Conservation (phyloP, 2,888 invertebrate genomes). For the Ceraclea dissimilis region DNA sequence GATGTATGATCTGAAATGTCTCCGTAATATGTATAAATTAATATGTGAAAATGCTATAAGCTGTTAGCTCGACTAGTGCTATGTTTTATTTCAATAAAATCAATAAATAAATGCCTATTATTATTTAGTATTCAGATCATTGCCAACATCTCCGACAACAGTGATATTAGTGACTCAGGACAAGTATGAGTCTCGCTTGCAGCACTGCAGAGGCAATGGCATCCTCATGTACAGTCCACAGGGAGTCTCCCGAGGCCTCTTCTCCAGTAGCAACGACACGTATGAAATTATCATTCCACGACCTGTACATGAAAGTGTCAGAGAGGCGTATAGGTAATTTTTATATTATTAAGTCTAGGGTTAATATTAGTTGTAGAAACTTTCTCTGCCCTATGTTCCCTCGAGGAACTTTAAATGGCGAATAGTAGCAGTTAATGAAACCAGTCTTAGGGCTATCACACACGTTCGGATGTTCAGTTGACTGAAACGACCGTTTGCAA, state of each 20-base stretch:
- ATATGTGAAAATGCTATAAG: not conserved
- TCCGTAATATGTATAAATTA: not conserved
- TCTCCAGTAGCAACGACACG: conserved; percentile 29
- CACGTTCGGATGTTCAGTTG: too few species aligned
- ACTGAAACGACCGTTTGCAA: too few species aligned
- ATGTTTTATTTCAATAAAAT: not conserved
- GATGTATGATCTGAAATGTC: too few species aligned
- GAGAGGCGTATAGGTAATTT: conserved; percentile 64
- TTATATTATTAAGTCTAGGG: not conserved
- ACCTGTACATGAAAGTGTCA: conserved; percentile 63
- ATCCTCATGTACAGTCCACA: conserved; percentile 67
- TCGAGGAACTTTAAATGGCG: too few species aligned
- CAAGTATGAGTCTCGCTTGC: conserved; percentile 59
- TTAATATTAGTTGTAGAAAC: too few species aligned
- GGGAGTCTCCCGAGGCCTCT: conserved; percentile 27
- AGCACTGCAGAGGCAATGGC: conserved; percentile 69
- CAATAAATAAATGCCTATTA: not conserved
- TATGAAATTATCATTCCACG: conserved; percentile 73
- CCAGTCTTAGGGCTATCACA: too few species aligned
- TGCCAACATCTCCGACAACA: conserved; percentile 12
- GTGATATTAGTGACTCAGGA: conserved; percentile 35
- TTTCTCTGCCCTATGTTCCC: too few species aligned
- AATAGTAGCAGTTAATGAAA: too few species aligned
- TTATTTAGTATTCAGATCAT: conserved; percentile 16
- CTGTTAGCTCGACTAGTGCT: not conserved